phyloP scores from a whole-genome alignment of 2,888 invertebrate genomes.

The Noctua fimbriata region DNA sequence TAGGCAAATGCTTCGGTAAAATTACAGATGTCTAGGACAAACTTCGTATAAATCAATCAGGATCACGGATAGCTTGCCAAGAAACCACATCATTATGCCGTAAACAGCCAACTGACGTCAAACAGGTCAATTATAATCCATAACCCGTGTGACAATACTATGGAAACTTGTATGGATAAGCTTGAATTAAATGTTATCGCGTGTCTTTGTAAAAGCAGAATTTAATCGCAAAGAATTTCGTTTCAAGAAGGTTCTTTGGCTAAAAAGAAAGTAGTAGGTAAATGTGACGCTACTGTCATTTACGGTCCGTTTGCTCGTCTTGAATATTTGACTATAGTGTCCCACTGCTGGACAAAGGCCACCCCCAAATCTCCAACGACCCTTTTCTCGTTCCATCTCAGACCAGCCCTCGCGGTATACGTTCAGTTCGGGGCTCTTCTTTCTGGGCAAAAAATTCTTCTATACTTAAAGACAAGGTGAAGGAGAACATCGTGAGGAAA shows the following conservation, averaged over 20 bases:
- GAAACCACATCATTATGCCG: conserved; percentile 18
- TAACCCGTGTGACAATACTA: conserved; percentile 2
- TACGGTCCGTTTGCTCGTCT: neutral
- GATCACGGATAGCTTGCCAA: conserved; percentile 18
- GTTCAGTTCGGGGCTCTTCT: neutral
- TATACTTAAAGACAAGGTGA: too few relatives aligned
- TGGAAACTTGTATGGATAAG: neutral
- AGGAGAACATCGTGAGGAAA: too few relatives aligned
- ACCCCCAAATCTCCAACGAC: neutral
- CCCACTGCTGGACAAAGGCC: neutral
- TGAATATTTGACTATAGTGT: neutral
- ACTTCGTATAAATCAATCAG: conserved; percentile 20
- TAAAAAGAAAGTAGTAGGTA: neutral
- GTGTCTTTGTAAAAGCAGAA: neutral
- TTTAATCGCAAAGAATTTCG: neutral
- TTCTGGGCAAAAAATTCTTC: too few relatives aligned
- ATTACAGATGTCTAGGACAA: neutral
- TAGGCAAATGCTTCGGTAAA: neutral
- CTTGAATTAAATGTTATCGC: neutral
- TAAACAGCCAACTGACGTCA: conserved; percentile 36
- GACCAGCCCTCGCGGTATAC: neutral
- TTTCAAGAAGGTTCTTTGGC: neutral
- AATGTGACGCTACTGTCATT: neutral
- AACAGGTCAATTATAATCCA: conserved; percentile 25
- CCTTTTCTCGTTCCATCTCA: neutral